Conservation (phyloP, 2,113 vertebrate species). For the Dunckerocampus dactyliophorus region DNA sequence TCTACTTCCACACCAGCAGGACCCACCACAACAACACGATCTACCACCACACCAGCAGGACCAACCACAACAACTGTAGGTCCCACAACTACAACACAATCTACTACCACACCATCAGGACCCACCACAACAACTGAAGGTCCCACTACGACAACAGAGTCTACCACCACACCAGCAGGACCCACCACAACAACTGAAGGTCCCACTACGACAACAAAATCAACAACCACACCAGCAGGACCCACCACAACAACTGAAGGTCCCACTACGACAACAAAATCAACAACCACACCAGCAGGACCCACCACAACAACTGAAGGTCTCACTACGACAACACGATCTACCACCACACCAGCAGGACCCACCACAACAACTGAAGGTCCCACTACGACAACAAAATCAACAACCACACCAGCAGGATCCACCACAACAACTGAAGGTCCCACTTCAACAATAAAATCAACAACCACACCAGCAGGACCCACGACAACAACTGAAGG, state of each 20-base stretch:
- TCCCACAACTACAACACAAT: background rate
- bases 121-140: background rate
- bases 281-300: background rate
- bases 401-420: background rate
- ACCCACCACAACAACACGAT: background rate
- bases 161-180: conserved; percentile 3
- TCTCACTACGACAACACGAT: background rate
- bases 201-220: background rate
- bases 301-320: background rate
- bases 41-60: background rate
- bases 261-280: background rate
- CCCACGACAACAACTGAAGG: background rate
- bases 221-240: background rate
- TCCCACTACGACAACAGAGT: background rate
- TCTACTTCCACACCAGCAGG: background rate
- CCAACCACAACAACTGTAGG: background rate
- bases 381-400: background rate
- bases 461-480: too few species aligned
- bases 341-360: background rate
- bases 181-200: background rate
- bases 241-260: background rate
- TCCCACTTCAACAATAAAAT: background rate
- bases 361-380: background rate
- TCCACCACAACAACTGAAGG: background rate
- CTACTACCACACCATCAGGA: background rate